Conservation (phyloP, 2,888 invertebrate genomes). For the Eudasyphora cyanicolor region DNA sequence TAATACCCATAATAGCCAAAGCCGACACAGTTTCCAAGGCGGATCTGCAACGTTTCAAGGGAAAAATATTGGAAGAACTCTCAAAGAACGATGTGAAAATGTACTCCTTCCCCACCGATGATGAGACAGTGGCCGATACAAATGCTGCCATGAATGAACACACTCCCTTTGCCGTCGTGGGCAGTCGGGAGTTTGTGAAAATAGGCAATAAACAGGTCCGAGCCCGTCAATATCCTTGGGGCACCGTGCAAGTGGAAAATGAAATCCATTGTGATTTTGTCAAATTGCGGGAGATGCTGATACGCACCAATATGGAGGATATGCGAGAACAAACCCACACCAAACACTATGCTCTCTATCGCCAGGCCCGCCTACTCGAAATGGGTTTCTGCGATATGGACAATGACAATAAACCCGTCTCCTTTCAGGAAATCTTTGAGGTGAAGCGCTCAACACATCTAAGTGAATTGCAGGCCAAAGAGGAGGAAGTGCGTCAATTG, state of each 20-base stretch:
- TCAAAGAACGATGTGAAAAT: constrained; percentile 96
- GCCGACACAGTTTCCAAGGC: constrained; percentile 99
- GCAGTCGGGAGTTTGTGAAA: constrained; percentile 97
- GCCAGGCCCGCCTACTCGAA: constrained; percentile 92
- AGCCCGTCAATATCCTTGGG: constrained; percentile 99
- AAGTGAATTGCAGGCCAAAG: constrained; percentile 95
- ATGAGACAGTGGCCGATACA: constrained; percentile 95
- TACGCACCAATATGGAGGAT: constrained; percentile 99
- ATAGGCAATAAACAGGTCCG: constrained; percentile 97
- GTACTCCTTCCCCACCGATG: constrained; percentile 98
- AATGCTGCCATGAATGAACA: constrained; percentile 95
- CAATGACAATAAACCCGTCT: constrained; percentile 91
- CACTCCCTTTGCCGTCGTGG: constrained; percentile 98
- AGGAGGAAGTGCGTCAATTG: constrained; percentile 98
- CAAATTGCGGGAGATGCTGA: constrained; percentile 98
- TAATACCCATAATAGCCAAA: constrained; percentile 99
- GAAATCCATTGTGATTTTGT: constrained; percentile 99
- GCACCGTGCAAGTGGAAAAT: constrained; percentile 99
- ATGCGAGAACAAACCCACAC: constrained; percentile 98
- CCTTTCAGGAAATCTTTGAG: constrained; percentile 97
- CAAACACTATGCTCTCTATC: constrained; percentile 96
- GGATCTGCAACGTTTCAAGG: constrained; percentile 97
- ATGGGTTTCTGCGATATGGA: constrained; percentile 98
- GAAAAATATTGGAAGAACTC: constrained; percentile 95
- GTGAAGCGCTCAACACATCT: constrained; percentile 94